These are phyloP conservation scores for Nomada ferruginata DNA, from an alignment of 2,888 invertebrate genomes.

Conservation along the genomic window DNA sequence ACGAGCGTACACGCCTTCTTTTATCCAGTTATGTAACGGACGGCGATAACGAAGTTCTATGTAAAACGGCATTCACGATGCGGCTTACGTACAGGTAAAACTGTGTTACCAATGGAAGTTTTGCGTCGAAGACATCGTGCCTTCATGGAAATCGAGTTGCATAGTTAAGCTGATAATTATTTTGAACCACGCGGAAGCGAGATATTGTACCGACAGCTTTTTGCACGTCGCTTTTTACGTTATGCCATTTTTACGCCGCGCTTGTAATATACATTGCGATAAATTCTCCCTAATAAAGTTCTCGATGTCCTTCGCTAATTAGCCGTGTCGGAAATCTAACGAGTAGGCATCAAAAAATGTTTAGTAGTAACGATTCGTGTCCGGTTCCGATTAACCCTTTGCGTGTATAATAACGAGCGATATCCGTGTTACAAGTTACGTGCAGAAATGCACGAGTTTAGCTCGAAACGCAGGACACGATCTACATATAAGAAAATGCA, in stretches of 20 bases:
- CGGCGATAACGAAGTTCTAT: neutral
- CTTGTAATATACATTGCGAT: neutral
- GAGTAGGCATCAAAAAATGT: no score
- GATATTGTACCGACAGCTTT: neutral
- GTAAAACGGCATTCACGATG: neutral
- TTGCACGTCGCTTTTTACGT: neutral
- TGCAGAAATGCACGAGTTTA: no score
- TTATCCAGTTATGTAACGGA: neutral
- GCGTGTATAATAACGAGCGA: neutral
- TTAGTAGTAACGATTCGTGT: no score
- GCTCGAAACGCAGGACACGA: no score
- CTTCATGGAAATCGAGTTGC: neutral
- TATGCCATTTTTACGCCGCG: neutral
- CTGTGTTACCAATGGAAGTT: neutral
- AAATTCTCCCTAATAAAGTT: neutral
- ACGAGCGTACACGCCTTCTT: neutral
- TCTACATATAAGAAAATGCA: no score
- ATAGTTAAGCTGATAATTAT: conserved; percentile 28
- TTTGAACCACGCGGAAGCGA: conserved; percentile 20
- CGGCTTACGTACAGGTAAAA: neutral
- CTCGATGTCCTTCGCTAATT: neutral
- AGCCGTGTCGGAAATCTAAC: neutral
- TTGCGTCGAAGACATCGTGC: neutral
- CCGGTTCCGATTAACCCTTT: no score
- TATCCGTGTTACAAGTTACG: no score